Percentiles rank a stretch among this genome's conserved stretches.
Conservation (phyloP, 2,797 vertebrate genomes). For the Choloepus didactylus region DNA sequence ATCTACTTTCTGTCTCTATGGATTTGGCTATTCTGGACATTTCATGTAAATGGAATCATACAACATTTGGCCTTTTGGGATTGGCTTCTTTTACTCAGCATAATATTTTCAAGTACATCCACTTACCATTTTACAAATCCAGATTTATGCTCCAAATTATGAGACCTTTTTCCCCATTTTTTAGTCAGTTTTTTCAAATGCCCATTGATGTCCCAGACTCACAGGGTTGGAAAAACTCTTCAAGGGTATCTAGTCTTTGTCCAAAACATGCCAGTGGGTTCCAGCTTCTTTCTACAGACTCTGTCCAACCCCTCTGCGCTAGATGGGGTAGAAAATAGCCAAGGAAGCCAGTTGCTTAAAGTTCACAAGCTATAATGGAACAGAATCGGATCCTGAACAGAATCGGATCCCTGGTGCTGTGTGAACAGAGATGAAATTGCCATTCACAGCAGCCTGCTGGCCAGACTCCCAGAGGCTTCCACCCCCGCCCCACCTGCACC, state of each 20-base stretch:
- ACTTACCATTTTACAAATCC: background rate
- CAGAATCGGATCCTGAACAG: background rate
- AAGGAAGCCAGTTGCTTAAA: conserved; percentile 25
- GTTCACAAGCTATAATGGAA: conserved; percentile 54
- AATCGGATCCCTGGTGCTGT: background rate
- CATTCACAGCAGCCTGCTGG: conserved; percentile 52
- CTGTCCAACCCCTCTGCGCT: background rate
- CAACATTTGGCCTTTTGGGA: background rate
- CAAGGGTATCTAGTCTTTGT: background rate
- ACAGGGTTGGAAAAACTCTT: background rate
- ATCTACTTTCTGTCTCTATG: background rate
- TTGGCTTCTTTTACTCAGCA: background rate
- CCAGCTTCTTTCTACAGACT: background rate
- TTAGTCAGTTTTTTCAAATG: background rate
- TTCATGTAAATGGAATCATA: background rate
- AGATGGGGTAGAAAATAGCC: background rate
- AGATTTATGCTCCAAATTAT: background rate
- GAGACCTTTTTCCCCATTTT: background rate
- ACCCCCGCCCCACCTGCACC: background rate
- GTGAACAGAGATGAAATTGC: conserved; percentile 52
- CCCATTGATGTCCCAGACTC: background rate
- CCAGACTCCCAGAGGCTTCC: conserved; percentile 59
- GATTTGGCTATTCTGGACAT: background rate
- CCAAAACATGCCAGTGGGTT: background rate
- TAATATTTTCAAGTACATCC: background rate